Percentiles rank a stretch among this genome's conserved stretches.
phyloP scores from a whole-genome alignment of 2,113 vertebrate genomes.

The Jaculus jaculus region DNA sequence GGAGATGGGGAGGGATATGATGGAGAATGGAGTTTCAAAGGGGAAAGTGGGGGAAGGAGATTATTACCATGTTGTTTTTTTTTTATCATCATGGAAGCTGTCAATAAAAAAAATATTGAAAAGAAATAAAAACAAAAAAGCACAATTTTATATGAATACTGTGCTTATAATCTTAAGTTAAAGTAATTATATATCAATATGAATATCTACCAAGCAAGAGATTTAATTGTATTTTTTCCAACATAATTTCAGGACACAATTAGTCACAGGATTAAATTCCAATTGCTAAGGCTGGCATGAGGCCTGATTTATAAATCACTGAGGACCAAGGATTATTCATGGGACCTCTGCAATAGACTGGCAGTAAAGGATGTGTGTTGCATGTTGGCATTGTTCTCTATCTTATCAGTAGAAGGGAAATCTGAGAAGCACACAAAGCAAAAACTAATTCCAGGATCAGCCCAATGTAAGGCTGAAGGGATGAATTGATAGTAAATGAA shows the following conservation, averaged over 20 bases:
- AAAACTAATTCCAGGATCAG: neutral
- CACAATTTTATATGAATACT: neutral
- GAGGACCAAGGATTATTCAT: neutral
- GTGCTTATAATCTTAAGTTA: constrained; percentile 22
- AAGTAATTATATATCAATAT: constrained; percentile 2
- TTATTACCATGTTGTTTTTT: too few relatives aligned
- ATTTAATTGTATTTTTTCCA: constrained; percentile 22
- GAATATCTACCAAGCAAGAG: neutral
- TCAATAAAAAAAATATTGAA: too few relatives aligned
- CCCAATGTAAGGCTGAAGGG: neutral
- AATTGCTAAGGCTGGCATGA: neutral
- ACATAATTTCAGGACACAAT: constrained; percentile 30
- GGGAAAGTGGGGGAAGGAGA: too few relatives aligned
- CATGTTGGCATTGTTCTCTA: neutral
- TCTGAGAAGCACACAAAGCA: neutral
- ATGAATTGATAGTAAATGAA: neutral
- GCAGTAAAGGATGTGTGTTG: too few relatives aligned
- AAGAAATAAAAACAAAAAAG: too few relatives aligned
- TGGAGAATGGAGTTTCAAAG: too few relatives aligned
- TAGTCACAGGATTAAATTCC: constrained; percentile 1
- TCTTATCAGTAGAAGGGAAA: neutral
- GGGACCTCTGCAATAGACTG: neutral
- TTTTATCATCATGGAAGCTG: too few relatives aligned
- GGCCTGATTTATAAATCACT: neutral
- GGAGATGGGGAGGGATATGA: too few relatives aligned